Evolutionary conservation across 2,888 invertebrate species (phyloP).

Genomic region (Caenorhabditis sp.): DNA sequence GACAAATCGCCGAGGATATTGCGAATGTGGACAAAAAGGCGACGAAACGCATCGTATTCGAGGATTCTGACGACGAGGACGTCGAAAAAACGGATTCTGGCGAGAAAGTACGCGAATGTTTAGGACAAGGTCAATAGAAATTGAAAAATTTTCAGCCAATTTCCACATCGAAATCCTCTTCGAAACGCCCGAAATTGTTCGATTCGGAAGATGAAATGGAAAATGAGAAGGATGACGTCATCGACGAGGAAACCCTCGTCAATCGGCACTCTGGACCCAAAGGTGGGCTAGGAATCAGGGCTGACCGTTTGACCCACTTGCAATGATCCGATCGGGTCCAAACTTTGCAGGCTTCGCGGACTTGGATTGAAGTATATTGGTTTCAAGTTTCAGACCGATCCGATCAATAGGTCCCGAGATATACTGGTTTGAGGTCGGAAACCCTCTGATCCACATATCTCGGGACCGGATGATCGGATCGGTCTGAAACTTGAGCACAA

Average conservation of each 20-base stretch:
- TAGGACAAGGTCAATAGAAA: neutral
- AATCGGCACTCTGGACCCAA: slow-evolving; percentile 55
- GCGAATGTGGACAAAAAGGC: slow-evolving; percentile 52
- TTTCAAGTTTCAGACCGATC: too few relatives aligned
- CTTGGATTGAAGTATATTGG: too few relatives aligned
- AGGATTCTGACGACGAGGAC: slow-evolving; percentile 60
- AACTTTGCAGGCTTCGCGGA: too few relatives aligned
- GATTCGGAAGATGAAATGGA: slow-evolving; percentile 53
- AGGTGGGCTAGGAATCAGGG: too few relatives aligned
- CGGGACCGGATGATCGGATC: too few relatives aligned
- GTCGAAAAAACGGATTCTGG: neutral
- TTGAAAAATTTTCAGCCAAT: slow-evolving; percentile 9
- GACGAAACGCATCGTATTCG: slow-evolving; percentile 63
- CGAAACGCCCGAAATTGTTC: slow-evolving; percentile 26
- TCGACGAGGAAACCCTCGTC: slow-evolving; percentile 21
- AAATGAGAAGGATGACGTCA: slow-evolving; percentile 40
- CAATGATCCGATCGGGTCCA: too few relatives aligned
- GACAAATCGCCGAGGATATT: slow-evolving; percentile 44
- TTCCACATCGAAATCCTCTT: slow-evolving; percentile 1
- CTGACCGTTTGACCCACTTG: too few relatives aligned
- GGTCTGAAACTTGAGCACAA: too few relatives aligned
- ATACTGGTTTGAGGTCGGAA: too few relatives aligned
- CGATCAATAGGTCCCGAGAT: too few relatives aligned
- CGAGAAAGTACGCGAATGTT: slow-evolving; percentile 1
- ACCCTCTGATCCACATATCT: neutral